Conservation (phyloP, 2,888 invertebrate genomes). For the Clunio marinus region DNA sequence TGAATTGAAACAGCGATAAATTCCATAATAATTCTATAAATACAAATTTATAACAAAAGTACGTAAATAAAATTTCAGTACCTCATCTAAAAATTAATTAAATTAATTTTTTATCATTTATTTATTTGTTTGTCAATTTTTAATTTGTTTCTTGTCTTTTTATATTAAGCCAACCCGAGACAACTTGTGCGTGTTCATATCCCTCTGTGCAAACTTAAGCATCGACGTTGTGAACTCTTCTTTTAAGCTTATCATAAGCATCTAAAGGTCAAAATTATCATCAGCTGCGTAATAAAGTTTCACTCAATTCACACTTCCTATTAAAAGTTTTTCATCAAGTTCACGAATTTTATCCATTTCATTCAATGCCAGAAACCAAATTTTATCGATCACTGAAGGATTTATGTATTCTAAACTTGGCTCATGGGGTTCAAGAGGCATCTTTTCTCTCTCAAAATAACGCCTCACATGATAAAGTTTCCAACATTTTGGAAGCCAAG, state of each 20-base stretch:
- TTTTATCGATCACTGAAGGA: slow-evolving; percentile 59
- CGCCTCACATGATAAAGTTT: slow-evolving; percentile 54
- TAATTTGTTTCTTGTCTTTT: too few relatives aligned
- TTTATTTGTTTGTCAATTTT: too few relatives aligned
- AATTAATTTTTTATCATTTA: too few relatives aligned
- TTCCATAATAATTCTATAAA: too few relatives aligned
- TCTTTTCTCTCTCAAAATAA: slow-evolving; percentile 55
- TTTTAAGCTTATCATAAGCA: slow-evolving; percentile 64
- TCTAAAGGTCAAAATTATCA: slow-evolving; percentile 81
- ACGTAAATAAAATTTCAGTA: too few relatives aligned
- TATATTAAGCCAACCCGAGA: too few relatives aligned
- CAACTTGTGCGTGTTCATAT: slow-evolving; percentile 69
- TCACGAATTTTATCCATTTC: slow-evolving; percentile 74
- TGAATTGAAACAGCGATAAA: too few relatives aligned
- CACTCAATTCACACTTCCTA: slow-evolving; percentile 58
- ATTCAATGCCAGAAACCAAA: slow-evolving; percentile 67
- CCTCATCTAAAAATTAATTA: too few relatives aligned
- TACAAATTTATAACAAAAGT: too few relatives aligned
- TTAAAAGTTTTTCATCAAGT: slow-evolving; percentile 61
- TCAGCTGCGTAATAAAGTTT: slow-evolving; percentile 73
- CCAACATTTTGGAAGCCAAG: slow-evolving; percentile 56
- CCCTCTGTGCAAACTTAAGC: slow-evolving; percentile 58
- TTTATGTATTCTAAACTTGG: slow-evolving; percentile 57
- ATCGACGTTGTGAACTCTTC: slow-evolving; percentile 58
- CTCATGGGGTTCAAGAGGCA: slow-evolving; percentile 54